Percentiles rank a stretch among this genome's conserved stretches.
Evolutionary conservation across 2,113 vertebrate species (phyloP).

Genomic region (Turdus rufiventris): DNA sequence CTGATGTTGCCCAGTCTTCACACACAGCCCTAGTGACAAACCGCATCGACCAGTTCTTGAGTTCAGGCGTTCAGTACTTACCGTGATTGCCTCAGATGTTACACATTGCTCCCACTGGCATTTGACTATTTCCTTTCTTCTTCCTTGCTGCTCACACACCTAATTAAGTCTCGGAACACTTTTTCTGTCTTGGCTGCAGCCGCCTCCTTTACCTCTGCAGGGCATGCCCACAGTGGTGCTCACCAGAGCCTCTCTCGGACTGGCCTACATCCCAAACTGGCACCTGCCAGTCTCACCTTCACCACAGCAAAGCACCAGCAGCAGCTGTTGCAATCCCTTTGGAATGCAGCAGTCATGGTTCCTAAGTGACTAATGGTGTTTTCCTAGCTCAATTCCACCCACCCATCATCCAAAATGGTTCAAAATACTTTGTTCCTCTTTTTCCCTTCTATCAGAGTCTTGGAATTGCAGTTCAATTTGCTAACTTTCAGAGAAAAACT

Average conservation of each 20-base stretch:
- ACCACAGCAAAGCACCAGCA: conserved; percentile 21
- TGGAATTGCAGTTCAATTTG: not conserved
- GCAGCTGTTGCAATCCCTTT: conserved; percentile 13
- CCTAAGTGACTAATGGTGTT: conserved; percentile 46
- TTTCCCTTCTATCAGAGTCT: not conserved
- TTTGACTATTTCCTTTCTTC: conserved; percentile 40
- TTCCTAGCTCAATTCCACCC: conserved; percentile 5
- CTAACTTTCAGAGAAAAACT: not conserved
- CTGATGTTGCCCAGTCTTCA: conserved; percentile 34
- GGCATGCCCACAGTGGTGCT: not conserved
- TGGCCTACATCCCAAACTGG: conserved; percentile 9
- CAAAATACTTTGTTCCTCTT: not conserved
- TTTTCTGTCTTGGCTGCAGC: conserved; percentile 24
- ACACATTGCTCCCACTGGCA: conserved; percentile 15
- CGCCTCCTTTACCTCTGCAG: not conserved
- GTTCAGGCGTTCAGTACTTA: conserved; percentile 1
- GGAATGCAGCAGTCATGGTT: conserved; percentile 33
- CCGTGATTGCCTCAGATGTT: conserved; percentile 29
- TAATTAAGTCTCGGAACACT: conserved; percentile 27
- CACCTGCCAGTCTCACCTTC: not conserved
- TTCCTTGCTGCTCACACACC: not conserved
- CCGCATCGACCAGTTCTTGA: conserved; percentile 52
- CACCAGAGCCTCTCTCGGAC: not conserved
- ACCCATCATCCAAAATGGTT: not conserved
- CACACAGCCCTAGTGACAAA: conserved; percentile 43